phyloP scores from a whole-genome alignment of 2,888 invertebrate species.

The Plebejus anna region DNA sequence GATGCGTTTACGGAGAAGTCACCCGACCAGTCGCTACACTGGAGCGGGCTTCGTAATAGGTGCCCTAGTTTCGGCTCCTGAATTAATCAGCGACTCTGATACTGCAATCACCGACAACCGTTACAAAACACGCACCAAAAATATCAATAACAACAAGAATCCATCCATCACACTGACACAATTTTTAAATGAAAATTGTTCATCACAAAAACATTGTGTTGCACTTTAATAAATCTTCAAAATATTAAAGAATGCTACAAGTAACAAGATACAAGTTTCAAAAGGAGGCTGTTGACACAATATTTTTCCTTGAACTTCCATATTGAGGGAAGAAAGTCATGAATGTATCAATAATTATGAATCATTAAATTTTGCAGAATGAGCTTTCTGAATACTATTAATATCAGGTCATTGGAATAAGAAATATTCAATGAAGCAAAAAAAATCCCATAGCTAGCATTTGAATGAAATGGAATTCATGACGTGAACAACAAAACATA shows the following conservation, averaged over 20 bases:
- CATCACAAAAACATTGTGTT: background rate
- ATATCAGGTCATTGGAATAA: background rate
- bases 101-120: background rate
- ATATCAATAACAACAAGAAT: background rate
- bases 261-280: background rate
- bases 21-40: constrained; percentile 55
- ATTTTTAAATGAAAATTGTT: background rate
- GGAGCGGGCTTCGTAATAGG: constrained; percentile 60
- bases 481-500: background rate
- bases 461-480: background rate
- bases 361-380: constrained; percentile 36
- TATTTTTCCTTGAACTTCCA: constrained; percentile 32
- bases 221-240: background rate
- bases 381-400: constrained; percentile 23
- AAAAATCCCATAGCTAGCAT: background rate
- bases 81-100: background rate
- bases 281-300: constrained; percentile 14
- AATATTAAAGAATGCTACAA: background rate
- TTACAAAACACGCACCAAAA: background rate
- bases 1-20: constrained; percentile 67
- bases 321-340: constrained; percentile 36
- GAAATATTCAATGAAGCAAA: background rate
- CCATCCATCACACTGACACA: background rate
- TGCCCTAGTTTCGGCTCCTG: constrained; percentile 54
- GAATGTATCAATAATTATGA: constrained; percentile 38